Evolutionary conservation across 2,888 invertebrate genomes (phyloP).

Genomic region (Stenurella melanura): DNA sequence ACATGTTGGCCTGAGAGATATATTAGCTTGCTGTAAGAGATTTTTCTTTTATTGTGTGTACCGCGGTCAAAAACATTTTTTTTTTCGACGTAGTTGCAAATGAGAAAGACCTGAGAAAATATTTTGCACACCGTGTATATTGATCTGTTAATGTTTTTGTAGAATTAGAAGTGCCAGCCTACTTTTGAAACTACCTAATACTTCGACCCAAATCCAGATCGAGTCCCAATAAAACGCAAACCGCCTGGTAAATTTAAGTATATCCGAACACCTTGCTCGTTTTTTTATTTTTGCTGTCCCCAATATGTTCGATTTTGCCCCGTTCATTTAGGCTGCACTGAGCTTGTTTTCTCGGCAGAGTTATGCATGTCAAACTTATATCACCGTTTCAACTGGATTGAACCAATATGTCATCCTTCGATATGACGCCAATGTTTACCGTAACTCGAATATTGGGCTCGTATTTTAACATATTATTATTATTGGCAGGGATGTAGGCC

Average conservation of each 20-base stretch:
- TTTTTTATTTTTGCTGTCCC: conserved; percentile 38
- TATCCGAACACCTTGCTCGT: conserved; percentile 30
- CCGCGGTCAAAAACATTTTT: too few relatives aligned
- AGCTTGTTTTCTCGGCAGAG: conserved; percentile 46
- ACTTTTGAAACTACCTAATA: neutral
- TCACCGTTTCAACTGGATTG: neutral
- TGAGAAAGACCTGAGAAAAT: too few relatives aligned
- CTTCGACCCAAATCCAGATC: neutral
- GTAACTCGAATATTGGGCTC: conserved; percentile 13
- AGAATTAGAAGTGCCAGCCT: too few relatives aligned
- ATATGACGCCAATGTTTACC: conserved; percentile 14
- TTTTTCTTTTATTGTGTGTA: too few relatives aligned
- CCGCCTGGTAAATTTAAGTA: conserved; percentile 22
- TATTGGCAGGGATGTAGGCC: conserved; percentile 23
- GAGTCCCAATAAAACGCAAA: neutral
- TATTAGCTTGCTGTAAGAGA: too few relatives aligned
- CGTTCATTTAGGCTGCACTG: conserved; percentile 46
- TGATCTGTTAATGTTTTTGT: too few relatives aligned
- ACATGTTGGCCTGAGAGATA: too few relatives aligned
- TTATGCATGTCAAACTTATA: neutral
- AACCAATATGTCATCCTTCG: conserved; percentile 30
- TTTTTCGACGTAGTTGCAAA: too few relatives aligned
- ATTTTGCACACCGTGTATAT: too few relatives aligned
- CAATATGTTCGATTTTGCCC: conserved; percentile 38
- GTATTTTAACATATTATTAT: conserved; percentile 14